phyloP scores from a whole-genome alignment of 1,140 invertebrate species.

The Saccostrea glomerata region DNA sequence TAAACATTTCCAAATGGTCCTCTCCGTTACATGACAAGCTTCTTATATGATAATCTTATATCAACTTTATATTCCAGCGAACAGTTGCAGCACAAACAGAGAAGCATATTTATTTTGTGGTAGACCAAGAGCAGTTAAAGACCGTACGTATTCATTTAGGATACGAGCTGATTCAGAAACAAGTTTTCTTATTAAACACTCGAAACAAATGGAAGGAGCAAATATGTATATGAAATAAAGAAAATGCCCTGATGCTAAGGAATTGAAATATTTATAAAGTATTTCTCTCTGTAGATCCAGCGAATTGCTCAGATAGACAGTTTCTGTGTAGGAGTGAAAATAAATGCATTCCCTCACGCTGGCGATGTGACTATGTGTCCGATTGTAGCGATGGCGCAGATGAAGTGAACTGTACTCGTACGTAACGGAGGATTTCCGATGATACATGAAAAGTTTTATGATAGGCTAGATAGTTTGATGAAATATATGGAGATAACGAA shows the following conservation, averaged over 20 bases:
- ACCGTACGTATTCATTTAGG: background rate
- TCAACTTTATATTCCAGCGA: background rate
- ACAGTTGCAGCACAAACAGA: background rate
- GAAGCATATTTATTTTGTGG: background rate
- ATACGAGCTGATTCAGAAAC: background rate
- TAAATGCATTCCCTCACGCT: conserved; percentile 43
- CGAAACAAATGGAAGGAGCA: no score
- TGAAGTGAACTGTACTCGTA: conserved; percentile 45
- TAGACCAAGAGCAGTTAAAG: background rate
- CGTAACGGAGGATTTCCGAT: background rate
- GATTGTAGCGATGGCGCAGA: conserved; percentile 48
- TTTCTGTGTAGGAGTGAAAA: conserved; percentile 46
- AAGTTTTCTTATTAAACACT: no score
- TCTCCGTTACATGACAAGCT: no score
- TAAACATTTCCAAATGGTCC: background rate
- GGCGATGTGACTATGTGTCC: conserved; percentile 43
- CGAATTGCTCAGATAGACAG: conserved; percentile 12
- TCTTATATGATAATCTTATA: no score
- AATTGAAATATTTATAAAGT: background rate
- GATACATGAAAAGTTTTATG: no score
- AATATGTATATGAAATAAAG: background rate
- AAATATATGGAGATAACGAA: no score
- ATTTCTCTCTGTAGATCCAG: background rate
- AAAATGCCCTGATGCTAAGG: background rate
- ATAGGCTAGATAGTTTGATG: no score